These are phyloP conservation scores for Chiloscyllium plagiosum DNA, from an alignment of 2,113 vertebrate genomes.

Conservation along the genomic window DNA sequence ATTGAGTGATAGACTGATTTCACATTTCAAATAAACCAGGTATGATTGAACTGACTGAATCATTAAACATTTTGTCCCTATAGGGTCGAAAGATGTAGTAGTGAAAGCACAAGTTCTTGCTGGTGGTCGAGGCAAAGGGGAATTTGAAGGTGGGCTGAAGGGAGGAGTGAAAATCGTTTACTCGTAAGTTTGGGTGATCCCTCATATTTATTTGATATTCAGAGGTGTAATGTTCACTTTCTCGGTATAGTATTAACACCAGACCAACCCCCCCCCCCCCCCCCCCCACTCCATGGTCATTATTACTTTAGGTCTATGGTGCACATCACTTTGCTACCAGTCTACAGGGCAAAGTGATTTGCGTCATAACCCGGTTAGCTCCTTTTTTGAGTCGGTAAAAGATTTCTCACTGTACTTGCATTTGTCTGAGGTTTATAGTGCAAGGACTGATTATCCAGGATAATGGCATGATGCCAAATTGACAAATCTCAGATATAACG, in stretches of 20 bases:
- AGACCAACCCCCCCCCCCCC: too few species aligned
- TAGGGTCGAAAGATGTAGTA: slow-evolving; percentile 38
- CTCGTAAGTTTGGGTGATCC: slow-evolving; percentile 30
- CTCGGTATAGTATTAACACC: not conserved
- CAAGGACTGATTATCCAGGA: not conserved
- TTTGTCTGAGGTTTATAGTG: not conserved
- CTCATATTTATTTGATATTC: not conserved
- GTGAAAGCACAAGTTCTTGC: slow-evolving; percentile 40
- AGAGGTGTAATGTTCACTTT: not conserved
- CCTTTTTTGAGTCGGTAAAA: not conserved
- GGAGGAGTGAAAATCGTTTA: slow-evolving; percentile 40
- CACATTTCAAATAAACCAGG: not conserved
- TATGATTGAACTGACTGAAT: not conserved
- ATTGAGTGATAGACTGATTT: not conserved
- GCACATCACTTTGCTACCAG: not conserved
- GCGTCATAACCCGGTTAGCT: not conserved
- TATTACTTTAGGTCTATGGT: not conserved
- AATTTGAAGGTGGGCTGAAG: slow-evolving; percentile 38
- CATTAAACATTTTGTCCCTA: not conserved
- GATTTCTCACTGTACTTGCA: not conserved
- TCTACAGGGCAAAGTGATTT: not conserved
- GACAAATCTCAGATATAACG: too few species aligned
- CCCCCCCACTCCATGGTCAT: too few species aligned
- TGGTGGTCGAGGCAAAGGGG: slow-evolving; percentile 38
- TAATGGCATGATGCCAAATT: not conserved